phyloP scores from a whole-genome alignment of 2,888 invertebrate genomes.

The Lochmaea capreae region DNA sequence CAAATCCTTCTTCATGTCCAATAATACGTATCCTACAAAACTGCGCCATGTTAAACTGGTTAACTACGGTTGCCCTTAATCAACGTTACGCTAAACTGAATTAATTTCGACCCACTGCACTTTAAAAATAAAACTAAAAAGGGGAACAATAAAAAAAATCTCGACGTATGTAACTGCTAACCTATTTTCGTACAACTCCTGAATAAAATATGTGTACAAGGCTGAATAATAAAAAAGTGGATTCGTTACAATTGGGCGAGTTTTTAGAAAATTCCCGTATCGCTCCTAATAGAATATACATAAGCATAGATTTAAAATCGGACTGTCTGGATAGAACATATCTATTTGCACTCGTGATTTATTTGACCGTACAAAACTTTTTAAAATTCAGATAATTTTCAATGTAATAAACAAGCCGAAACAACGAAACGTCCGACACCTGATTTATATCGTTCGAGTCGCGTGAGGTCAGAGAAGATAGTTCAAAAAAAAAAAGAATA shows the following conservation, averaged over 20 bases:
- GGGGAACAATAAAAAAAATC: constrained; percentile 9
- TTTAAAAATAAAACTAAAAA: neutral
- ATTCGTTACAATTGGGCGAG: no score
- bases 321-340: no score
- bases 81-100: constrained; percentile 13
- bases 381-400: neutral
- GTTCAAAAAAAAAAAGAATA: constrained; percentile 26
- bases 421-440: constrained; percentile 2
- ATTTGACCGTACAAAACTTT: no score
- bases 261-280: no score
- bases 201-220: no score
- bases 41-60: constrained; percentile 5
- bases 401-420: constrained; percentile 1
- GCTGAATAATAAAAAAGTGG: no score
- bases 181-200: no score
- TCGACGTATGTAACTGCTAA: no score
- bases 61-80: constrained; percentile 23
- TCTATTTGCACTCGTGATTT: no score
- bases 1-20: no score
- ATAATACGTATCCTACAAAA: neutral
- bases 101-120: constrained; percentile 15
- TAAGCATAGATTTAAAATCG: no score
- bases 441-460: constrained; percentile 24
- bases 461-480: constrained; percentile 28
- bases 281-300: no score